phyloP scores from a whole-genome alignment of 2,888 invertebrate species.

The Epistrophe eligans region DNA sequence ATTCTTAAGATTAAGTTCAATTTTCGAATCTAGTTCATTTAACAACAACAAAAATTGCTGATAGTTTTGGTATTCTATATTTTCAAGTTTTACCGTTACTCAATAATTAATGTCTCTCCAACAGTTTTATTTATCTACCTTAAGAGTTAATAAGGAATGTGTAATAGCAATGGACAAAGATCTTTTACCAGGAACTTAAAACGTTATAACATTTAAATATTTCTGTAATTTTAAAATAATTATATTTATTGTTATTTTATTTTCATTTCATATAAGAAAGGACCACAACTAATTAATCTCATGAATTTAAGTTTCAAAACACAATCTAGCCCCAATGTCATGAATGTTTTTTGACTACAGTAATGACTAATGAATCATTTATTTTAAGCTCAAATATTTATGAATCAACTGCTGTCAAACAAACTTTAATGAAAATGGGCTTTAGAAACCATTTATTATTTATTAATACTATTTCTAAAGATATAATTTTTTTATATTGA shows the following conservation, averaged over 20 bases:
- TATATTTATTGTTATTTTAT: neutral
- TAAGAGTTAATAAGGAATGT: slow-evolving; percentile 60
- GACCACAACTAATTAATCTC: neutral
- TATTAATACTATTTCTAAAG: too few relatives aligned
- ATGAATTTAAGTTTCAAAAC: neutral
- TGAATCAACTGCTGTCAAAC: too few relatives aligned
- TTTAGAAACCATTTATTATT: neutral
- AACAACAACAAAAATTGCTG: neutral
- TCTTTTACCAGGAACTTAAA: slow-evolving; percentile 49
- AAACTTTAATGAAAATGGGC: too few relatives aligned
- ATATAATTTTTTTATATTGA: too few relatives aligned
- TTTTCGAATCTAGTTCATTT: slow-evolving; percentile 53
- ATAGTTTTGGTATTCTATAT: slow-evolving; percentile 13
- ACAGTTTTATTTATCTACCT: slow-evolving; percentile 33
- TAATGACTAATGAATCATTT: too few relatives aligned
- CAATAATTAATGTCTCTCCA: slow-evolving; percentile 44
- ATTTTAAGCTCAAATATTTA: too few relatives aligned
- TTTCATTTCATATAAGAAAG: neutral
- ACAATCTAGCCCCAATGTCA: too few relatives aligned
- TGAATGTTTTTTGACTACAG: too few relatives aligned
- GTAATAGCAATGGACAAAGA: slow-evolving; percentile 75
- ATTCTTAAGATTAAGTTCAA: slow-evolving; percentile 52
- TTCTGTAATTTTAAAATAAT: slow-evolving; percentile 13
- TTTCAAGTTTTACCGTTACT: slow-evolving; percentile 56
- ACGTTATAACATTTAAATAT: slow-evolving; percentile 61